A percentile compares a stretch with the other conserved stretches of the same genome.
phyloP scores from a whole-genome alignment of 64 coral and sea anemone genomes.

The Pocillopora damicornis region DNA sequence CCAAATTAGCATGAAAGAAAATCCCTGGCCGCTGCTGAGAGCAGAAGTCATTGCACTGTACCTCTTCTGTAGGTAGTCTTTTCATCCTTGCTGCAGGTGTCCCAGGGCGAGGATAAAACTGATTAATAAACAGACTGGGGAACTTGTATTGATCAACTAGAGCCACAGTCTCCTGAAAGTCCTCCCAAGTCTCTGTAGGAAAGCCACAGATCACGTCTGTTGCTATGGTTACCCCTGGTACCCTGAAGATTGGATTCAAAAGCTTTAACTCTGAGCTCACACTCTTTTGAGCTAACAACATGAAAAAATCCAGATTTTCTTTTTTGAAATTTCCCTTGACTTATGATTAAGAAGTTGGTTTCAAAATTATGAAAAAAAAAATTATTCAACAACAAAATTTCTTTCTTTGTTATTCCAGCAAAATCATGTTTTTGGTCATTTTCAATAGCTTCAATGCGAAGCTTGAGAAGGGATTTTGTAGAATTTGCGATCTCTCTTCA shows the following conservation, averaged over 20 bases:
- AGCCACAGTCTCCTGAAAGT: slow-evolving; percentile 89
- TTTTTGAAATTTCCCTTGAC: too few species aligned
- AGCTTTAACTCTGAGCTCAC: not conserved
- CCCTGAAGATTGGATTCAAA: slow-evolving; percentile 38
- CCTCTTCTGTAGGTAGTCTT: slow-evolving; percentile 85
- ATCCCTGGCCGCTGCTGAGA: not conserved
- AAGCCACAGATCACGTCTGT: slow-evolving; percentile 98
- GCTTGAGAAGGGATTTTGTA: too few species aligned
- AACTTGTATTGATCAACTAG: slow-evolving; percentile 91
- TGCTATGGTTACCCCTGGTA: slow-evolving; percentile 86
- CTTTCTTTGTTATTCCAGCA: too few species aligned
- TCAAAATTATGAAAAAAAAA: too few species aligned
- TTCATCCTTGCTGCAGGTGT: slow-evolving; percentile 94
- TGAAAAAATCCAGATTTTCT: too few species aligned
- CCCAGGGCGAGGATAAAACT: slow-evolving; percentile 94
- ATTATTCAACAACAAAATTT: too few species aligned
- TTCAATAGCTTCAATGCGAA: too few species aligned
- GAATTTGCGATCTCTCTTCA: too few species aligned
- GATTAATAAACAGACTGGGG: slow-evolving; percentile 98
- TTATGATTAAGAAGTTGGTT: too few species aligned
- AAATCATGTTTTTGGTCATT: too few species aligned
- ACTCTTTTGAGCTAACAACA: not conserved
- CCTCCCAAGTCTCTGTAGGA: slow-evolving; percentile 88
- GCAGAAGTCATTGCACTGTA: not conserved
- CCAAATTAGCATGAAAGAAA: not conserved